A percentile compares a stretch with the other conserved stretches of the same genome.
Evolutionary conservation across 2,113 vertebrate species (phyloP).

Genomic region (Oreochromis tanganicae): DNA sequence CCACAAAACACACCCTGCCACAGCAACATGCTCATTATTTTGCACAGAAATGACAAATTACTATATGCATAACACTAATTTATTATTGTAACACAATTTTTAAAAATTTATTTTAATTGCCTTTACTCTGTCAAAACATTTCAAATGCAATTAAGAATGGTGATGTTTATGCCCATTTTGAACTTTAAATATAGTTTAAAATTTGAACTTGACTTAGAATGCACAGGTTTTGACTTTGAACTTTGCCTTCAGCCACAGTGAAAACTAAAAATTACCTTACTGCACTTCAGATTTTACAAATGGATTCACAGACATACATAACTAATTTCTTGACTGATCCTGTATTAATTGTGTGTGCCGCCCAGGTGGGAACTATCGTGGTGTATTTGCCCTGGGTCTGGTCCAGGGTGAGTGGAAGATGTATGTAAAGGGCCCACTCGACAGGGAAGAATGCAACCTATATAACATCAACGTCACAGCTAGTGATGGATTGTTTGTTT

Average conservation of each 20-base stretch:
- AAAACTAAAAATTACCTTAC: background rate
- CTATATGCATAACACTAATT: background rate
- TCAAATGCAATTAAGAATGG: background rate
- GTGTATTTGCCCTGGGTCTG: constrained; percentile 88
- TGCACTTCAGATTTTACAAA: background rate
- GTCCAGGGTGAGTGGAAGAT: constrained; percentile 97
- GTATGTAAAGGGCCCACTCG: constrained; percentile 88
- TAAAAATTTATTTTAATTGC: background rate
- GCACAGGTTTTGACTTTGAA: background rate
- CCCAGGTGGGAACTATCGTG: constrained; percentile 85
- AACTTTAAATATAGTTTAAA: background rate
- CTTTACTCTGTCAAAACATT: background rate
- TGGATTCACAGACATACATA: background rate
- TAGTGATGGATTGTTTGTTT: constrained; percentile 91
- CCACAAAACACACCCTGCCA: background rate
- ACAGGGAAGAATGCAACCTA: constrained; percentile 85
- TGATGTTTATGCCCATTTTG: background rate
- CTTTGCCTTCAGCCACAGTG: background rate
- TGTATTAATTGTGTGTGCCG: background rate
- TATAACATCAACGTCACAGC: constrained; percentile 92
- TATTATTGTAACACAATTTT: background rate
- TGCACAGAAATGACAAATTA: background rate
- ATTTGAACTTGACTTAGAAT: background rate
- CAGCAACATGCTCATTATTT: background rate
- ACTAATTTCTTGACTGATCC: background rate